phyloP scores from a whole-genome alignment of 2,113 vertebrate species.

The Coreoperca whiteheadi region DNA sequence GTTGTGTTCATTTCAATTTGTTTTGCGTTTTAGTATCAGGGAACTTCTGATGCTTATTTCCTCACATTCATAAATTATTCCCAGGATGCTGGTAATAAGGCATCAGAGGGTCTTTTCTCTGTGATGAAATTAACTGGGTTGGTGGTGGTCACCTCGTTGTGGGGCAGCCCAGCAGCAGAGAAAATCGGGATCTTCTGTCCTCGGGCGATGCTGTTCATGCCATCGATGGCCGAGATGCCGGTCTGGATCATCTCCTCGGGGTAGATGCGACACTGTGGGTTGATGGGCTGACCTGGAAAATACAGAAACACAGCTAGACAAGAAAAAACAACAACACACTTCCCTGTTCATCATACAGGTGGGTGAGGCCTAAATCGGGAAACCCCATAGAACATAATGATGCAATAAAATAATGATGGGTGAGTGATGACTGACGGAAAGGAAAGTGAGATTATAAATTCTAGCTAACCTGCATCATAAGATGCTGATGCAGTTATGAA shows the following conservation, averaged over 20 bases:
- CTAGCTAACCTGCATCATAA: too few relatives aligned
- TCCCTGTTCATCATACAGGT: background rate
- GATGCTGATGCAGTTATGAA: too few relatives aligned
- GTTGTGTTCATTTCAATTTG: background rate
- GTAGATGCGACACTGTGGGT: constrained; percentile 89
- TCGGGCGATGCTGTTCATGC: constrained; percentile 89
- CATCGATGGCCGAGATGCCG: constrained; percentile 88
- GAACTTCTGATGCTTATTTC: background rate
- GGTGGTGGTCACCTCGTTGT: constrained; percentile 84
- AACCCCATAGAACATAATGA: background rate
- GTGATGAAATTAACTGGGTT: background rate
- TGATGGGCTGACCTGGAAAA: constrained; percentile 86
- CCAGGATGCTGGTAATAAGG: background rate
- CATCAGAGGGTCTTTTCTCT: too few relatives aligned
- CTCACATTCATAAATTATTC: background rate
- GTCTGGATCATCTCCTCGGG: constrained; percentile 90
- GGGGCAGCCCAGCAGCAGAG: constrained; percentile 87
- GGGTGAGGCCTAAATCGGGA: background rate
- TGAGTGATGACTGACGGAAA: too few relatives aligned
- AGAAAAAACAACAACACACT: background rate
- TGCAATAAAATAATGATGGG: too few relatives aligned
- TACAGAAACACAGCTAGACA: background rate
- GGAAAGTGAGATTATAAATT: too few relatives aligned
- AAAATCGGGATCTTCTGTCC: constrained; percentile 90
- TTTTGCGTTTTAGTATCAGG: background rate